phyloP scores from a whole-genome alignment of 2,888 invertebrate species.

The Torymus texanus region DNA sequence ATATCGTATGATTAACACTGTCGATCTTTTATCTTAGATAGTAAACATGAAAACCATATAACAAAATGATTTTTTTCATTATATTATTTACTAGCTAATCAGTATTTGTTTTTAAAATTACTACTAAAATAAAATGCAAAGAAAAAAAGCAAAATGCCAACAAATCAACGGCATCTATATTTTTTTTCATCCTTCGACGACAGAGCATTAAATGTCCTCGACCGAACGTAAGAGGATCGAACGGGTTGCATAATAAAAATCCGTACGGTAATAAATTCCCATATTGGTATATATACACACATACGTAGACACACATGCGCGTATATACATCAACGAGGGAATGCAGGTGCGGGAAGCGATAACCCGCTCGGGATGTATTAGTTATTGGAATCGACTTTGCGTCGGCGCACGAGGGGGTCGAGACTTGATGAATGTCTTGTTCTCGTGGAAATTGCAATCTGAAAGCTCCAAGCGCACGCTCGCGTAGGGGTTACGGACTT shows the following conservation, averaged over 20 bases:
- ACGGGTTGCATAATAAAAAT: background rate
- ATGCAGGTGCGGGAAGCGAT: constrained; percentile 1
- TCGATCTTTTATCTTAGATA: too few relatives aligned
- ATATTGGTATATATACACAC: background rate
- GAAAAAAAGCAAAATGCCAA: too few relatives aligned
- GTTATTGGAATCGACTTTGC: constrained; percentile 22
- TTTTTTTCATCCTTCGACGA: background rate
- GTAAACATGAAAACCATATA: too few relatives aligned
- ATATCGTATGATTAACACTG: too few relatives aligned
- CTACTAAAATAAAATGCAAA: too few relatives aligned
- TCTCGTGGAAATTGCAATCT: constrained; percentile 11
- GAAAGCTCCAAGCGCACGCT: background rate
- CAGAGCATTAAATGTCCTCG: background rate
- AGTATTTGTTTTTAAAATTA: too few relatives aligned
- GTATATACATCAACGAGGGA: background rate
- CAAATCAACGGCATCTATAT: too few relatives aligned
- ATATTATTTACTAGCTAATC: too few relatives aligned
- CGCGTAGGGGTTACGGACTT: too few relatives aligned
- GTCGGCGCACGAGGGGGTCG: background rate
- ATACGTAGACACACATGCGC: too few relatives aligned
- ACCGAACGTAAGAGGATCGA: background rate
- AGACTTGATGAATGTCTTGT: constrained; percentile 29
- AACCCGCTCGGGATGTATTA: constrained; percentile 8
- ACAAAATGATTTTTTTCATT: too few relatives aligned
- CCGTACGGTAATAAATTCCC: background rate